A percentile compares a stretch with the other conserved stretches of the same genome.
Evolutionary conservation across 2,888 invertebrate species (phyloP).

Genomic region (Drosophila subquinaria): DNA sequence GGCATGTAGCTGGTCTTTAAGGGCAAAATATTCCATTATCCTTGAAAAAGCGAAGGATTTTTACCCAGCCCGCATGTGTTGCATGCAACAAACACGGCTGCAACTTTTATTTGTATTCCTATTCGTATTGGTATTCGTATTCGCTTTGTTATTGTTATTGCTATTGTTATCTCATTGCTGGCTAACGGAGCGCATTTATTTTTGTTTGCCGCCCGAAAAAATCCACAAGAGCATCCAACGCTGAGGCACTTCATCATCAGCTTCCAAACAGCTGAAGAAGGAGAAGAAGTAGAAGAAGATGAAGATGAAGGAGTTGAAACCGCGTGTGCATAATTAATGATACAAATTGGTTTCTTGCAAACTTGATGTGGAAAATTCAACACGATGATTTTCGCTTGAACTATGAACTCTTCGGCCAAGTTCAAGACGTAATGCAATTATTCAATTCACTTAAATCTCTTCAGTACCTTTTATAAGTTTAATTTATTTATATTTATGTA

Average conservation of each 20-base stretch:
- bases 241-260: conserved; percentile 37
- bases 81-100: conserved; percentile 22
- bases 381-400: neutral
- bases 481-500: neutral
- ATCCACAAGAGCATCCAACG: conserved; percentile 55
- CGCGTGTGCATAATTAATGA: conserved; percentile 57
- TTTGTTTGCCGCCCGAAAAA: conserved; percentile 68
- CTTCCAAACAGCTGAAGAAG: conserved; percentile 9
- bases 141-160: conserved; percentile 52
- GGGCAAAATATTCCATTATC: conserved; percentile 74
- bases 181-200: conserved; percentile 65
- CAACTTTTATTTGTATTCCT: conserved; percentile 45
- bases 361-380: conserved; percentile 3
- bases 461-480: too few relatives aligned
- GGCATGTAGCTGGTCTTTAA: conserved; percentile 74
- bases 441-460: neutral
- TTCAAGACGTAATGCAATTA: conserved; percentile 9
- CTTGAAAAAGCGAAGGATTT: conserved; percentile 81
- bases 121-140: conserved; percentile 43
- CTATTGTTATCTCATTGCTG: conserved; percentile 58
- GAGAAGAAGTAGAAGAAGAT: neutral
- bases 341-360: conserved; percentile 45
- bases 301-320: conserved; percentile 1
- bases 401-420: neutral
- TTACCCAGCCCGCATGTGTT: conserved; percentile 34